These are phyloP conservation scores for Zenarchopterus dispar DNA, from an alignment of 2,797 vertebrate species.

Conservation along the genomic window DNA sequence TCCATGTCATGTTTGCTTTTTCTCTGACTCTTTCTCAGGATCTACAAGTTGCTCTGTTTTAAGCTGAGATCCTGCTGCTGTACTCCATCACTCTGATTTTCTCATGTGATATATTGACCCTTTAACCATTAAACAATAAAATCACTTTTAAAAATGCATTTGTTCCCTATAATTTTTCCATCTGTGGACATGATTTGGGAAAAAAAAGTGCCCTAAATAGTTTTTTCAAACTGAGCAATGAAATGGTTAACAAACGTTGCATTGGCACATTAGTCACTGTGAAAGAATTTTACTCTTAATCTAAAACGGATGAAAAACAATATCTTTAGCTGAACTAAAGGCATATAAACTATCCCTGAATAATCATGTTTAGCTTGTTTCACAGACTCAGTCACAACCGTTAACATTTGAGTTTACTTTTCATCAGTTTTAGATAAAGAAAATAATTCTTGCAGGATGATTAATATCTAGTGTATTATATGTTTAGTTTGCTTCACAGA, in stretches of 20 bases:
- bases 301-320: neutral
- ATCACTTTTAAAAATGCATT: neutral
- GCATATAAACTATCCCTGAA: constrained; percentile 5
- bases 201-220: neutral
- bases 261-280: neutral
- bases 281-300: neutral
- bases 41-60: no score
- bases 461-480: no score
- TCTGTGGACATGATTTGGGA: neutral
- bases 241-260: neutral
- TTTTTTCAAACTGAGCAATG: neutral
- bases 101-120: neutral
- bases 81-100: neutral
- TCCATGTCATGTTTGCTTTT: no score
- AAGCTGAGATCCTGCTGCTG: neutral
- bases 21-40: no score
- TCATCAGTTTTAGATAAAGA: no score
- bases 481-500: constrained; percentile 28
- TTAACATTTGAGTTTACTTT: no score
- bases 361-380: no score
- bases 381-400: no score
- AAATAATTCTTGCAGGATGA: no score
- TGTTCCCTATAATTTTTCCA: neutral
- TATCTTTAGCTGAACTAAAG: neutral
- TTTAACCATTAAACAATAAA: neutral